Base-by-base conservation (phyloP, 2,888 invertebrate genomes). In the Dryococelus australis region DNA sequence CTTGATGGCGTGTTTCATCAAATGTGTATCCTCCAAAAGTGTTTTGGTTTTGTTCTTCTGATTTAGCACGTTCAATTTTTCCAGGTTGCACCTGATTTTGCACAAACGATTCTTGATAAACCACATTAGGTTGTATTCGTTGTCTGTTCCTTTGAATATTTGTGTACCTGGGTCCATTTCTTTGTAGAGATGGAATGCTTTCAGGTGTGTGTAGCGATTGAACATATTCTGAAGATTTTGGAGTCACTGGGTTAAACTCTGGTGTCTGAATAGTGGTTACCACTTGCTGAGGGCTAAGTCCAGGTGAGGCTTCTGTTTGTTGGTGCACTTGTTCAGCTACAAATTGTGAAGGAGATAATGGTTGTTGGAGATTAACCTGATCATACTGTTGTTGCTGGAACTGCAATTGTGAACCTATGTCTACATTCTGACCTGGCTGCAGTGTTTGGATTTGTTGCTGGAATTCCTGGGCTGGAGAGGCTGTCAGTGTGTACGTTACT, bases 61-160 rank as follows among this genome's bases (percentile, higher is more conserved):
- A 9, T 65, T 65, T 65, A 16, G 0, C 65, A 65, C 8, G 0
- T 1, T 65, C n/a, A 12, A 9, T n/a, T n/a, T 65, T 65, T 65
- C 24, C 65, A 65, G 20, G 20, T n/a, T 83, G 83, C 43, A 43
- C 83, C n/a, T 83, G 83, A 43, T 83, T 83, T 28, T 35, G 35
- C 28, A 35, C 43, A 83, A 83, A 83, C 8, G 83, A 83, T 28
- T 83, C 83, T 83, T 83, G 83, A 24, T 83, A 83, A 12, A 83
- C 83, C 12, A 83, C 83, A 43, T 83, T 83, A 83, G 83, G 24
- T 83, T 83, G 83, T 35, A 26, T 28, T 35, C 83, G 4, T 28
- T 43, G 35, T 83, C 83, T 83, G 24, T 16, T 43, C 43, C 83
- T 83, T 9, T 83, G 83, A 35, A 83, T 43, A 28, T 83, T 83